Base-by-base conservation (phyloP, 2,888 invertebrate species). In the Lacanobia oleracea region DNA sequence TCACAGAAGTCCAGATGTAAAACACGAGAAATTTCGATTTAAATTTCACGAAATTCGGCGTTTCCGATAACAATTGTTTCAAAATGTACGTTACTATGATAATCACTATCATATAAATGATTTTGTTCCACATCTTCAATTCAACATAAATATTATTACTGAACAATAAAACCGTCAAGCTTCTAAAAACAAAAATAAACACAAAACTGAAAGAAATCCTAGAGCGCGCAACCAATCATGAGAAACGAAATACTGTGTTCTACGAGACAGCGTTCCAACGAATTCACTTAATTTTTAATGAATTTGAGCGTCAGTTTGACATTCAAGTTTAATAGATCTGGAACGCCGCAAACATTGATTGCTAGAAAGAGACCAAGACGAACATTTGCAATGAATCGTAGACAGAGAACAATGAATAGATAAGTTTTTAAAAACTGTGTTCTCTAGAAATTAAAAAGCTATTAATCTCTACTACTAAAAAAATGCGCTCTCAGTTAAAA, bases 11-110 rank as follows among this genome's bases (percentile, higher is more conserved):
- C 90, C 93, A 93, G 78, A 96, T 91, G 83, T 95, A 96, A 88
- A 95, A 96, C 54, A 96, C 87, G 37, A 96, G 91, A 86, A 96
- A 96, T 90, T 96, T 96, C 45, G 94, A 94, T 87, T 96, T 94
- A 86, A 96, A 96, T 87, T 96, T 96, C 59, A 96, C 91, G 83
- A 93, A 92, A 91, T 96, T 96, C 70, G 96, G 95, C 60, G 95
- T 96, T 86, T 96, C 95, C 61, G 96, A 96, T 83, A 96, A 93
- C 65, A 96, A 85, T 90, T 96, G 94, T 86, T 96, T 96, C 69
- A 96, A 85, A 83, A 96, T 87, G 78, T 96, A 96, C 27, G 95
- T 93, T 64, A 94, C 91, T 73, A 93, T 59, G 73, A 89, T 91
- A 67, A 95, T 90, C 61, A 95, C 88, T 76, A 93, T 86, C 72